Conservation (phyloP, 2,797 vertebrate genomes). For the Leucoraja ocellata region DNA sequence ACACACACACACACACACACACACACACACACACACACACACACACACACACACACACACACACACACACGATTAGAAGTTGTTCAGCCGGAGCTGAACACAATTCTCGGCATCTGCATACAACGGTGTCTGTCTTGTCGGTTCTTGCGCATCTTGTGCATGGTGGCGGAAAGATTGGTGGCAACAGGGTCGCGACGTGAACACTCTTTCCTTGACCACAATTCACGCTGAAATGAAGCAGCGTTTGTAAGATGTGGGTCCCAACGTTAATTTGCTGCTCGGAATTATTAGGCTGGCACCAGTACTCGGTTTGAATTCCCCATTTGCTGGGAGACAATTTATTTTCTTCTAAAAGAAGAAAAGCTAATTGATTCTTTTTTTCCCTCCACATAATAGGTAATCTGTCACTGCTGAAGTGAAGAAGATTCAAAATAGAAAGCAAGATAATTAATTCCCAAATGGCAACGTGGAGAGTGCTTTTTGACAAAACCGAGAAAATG, state of each 20-base stretch:
- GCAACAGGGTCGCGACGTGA: no score
- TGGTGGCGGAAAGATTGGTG: no score
- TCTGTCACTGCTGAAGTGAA: neutral
- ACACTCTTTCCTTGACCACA: no score
- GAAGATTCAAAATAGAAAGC: slow-evolving; percentile 1
- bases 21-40: no score
- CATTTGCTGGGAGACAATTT: neutral
- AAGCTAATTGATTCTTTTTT: slow-evolving; percentile 21
- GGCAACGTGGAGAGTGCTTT: neutral
- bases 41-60: no score
- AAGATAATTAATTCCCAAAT: slow-evolving; percentile 31
- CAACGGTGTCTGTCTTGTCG: no score
- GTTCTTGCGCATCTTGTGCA: no score
- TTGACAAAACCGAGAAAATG: neutral
- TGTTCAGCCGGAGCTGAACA: no score
- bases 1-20: no score
- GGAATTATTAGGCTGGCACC: neutral
- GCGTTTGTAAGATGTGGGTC: neutral
- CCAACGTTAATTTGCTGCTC: neutral
- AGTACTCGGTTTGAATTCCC: neutral
- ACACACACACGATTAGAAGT: no score
- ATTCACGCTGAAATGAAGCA: no score
- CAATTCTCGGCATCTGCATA: no score
- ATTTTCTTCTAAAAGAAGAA: neutral
- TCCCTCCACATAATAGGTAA: neutral